A percentile compares a stretch with the other conserved stretches of the same genome.
Conservation (phyloP, 2,113 vertebrate species). For the Coptodon bakossiorum region DNA sequence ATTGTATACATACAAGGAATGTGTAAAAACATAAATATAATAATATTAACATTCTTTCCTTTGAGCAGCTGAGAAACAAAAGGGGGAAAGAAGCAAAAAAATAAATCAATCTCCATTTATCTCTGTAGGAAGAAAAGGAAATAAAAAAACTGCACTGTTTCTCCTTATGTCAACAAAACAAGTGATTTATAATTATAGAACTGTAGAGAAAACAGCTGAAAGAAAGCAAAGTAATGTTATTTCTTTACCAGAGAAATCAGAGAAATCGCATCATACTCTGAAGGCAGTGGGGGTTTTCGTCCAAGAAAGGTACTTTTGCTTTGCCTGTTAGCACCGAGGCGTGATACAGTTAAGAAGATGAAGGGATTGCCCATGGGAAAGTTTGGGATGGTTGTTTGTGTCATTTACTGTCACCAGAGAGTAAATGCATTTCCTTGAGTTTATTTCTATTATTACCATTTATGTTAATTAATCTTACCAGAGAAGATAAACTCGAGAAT, state of each 20-base stretch:
- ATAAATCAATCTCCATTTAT: neutral
- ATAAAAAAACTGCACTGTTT: neutral
- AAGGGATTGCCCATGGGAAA: constrained; percentile 33
- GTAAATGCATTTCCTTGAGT: neutral
- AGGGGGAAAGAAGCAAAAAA: neutral
- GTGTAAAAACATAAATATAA: neutral
- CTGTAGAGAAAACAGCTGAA: neutral
- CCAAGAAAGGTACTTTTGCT: constrained; percentile 17
- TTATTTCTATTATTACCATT: neutral
- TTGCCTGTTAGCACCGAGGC: neutral
- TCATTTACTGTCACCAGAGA: constrained; percentile 9
- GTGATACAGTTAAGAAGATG: neutral
- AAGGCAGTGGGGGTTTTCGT: neutral
- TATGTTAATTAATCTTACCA: neutral
- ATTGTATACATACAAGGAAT: neutral
- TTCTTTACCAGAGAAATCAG: neutral
- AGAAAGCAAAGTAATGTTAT: neutral
- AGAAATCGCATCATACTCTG: neutral
- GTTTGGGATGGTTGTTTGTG: constrained; percentile 9
- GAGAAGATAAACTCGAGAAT: neutral
- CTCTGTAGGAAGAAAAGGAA: neutral
- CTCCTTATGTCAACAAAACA: neutral
- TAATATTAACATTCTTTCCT: neutral
- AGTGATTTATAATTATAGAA: neutral
- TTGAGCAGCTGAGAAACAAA: neutral